Conservation (phyloP, 2,113 vertebrate genomes). For the Oriolus oriolus region DNA sequence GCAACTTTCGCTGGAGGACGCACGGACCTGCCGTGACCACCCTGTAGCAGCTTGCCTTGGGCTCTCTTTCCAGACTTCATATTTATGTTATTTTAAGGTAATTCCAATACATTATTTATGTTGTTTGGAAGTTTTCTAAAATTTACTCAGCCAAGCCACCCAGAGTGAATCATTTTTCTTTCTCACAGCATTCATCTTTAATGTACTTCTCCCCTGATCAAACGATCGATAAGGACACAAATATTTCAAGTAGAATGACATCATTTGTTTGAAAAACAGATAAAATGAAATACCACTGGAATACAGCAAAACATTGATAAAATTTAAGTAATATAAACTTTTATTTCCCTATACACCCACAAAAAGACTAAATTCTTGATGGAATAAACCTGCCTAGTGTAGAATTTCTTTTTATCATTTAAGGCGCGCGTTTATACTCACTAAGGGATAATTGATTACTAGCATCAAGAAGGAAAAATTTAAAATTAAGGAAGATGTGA, state of each 20-base stretch:
- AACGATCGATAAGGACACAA: neutral
- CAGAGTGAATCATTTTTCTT: neutral
- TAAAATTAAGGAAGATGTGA: neutral
- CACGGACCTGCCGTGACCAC: neutral
- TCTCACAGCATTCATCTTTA: neutral
- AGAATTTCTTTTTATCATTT: neutral
- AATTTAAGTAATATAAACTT: neutral
- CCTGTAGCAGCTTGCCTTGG: neutral
- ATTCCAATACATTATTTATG: conserved; percentile 17
- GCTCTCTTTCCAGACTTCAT: neutral
- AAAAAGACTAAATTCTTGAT: neutral
- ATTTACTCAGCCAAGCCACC: neutral
- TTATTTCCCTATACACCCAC: neutral
- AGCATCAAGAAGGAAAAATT: conserved; percentile 31
- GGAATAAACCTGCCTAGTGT: neutral
- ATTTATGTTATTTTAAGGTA: conserved; percentile 7
- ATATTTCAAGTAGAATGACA: neutral
- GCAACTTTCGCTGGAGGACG: neutral
- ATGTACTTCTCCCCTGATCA: neutral
- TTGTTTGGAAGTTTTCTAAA: neutral
- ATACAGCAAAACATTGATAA: neutral
- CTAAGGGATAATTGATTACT: conserved; percentile 39
- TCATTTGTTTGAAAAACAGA: neutral
- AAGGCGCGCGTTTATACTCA: neutral
- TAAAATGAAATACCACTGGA: neutral